Conservation (phyloP, 1,140 invertebrate genomes). For the Orius insidiosus region DNA sequence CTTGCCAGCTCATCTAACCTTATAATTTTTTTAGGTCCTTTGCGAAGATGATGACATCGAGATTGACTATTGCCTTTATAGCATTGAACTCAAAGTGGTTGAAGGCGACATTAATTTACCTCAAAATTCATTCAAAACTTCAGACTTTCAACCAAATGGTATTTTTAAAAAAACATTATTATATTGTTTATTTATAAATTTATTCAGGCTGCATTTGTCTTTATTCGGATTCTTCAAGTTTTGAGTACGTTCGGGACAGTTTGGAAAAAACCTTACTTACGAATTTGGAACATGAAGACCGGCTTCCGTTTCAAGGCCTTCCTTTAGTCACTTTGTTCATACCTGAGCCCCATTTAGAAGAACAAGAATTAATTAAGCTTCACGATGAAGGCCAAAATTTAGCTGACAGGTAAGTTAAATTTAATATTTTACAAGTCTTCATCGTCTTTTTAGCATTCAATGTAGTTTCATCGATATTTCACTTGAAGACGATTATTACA, state of each 20-base stretch:
- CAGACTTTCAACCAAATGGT: constrained; percentile 62
- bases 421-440: no score
- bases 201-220: constrained; percentile 62
- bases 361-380: constrained; percentile 63
- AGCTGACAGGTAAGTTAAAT: constrained; percentile 62
- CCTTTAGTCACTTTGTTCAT: constrained; percentile 82
- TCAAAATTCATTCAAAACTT: no score
- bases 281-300: constrained; percentile 79
- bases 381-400: constrained; percentile 79
- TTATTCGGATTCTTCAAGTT: constrained; percentile 77
- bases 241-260: constrained; percentile 81
- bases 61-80: constrained; percentile 66
- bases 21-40: constrained; percentile 31
- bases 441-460: constrained; percentile 54
- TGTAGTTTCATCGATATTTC: constrained; percentile 74
- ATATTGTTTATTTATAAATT: constrained; percentile 2
- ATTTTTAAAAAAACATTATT: constrained; percentile 9
- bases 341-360: constrained; percentile 63
- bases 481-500: constrained; percentile 39
- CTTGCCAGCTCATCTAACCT: no score
- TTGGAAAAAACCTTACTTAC: constrained; percentile 80
- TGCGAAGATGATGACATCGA: constrained; percentile 73
- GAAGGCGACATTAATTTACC: constrained; percentile 65
- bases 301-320: constrained; percentile 66
- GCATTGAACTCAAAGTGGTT: constrained; percentile 67